Evolutionary conservation across 2,113 vertebrate species (phyloP).

Genomic region (Trachemys scripta): DNA sequence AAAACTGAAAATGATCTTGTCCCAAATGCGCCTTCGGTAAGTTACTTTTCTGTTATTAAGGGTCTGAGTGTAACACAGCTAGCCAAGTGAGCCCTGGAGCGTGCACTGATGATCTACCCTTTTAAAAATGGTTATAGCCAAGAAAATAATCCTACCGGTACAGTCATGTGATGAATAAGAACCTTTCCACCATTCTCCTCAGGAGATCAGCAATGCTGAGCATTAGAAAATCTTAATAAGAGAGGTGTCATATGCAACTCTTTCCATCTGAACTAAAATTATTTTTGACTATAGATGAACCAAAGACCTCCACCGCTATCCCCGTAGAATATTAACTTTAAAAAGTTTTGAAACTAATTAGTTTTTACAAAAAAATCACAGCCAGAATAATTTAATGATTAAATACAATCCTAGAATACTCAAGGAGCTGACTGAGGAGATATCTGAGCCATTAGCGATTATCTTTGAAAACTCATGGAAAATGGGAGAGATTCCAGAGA

Average conservation of each 20-base stretch:
- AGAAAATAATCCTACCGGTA: not conserved
- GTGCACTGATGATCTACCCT: not conserved
- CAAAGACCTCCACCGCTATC: not conserved
- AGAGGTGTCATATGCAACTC: not conserved
- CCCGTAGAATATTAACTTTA: not conserved
- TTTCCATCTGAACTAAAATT: not conserved
- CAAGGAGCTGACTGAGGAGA: no score
- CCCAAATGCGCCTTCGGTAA: slow-evolving; percentile 90
- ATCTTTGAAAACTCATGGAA: not conserved
- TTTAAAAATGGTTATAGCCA: not conserved
- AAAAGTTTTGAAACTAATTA: not conserved
- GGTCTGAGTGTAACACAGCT: rapidly evolving
- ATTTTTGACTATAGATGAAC: not conserved
- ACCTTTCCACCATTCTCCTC: not conserved
- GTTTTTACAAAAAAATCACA: not conserved
- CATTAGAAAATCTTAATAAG: not conserved
- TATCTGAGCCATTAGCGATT: not conserved
- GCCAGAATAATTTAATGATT: not conserved
- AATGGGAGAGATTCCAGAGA: not conserved
- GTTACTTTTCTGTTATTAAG: slow-evolving; percentile 33
- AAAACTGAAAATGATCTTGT: slow-evolving; percentile 89
- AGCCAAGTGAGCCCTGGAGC: not conserved
- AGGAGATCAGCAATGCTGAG: not conserved
- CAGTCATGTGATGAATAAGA: not conserved
- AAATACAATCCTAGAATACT: no score